Evolutionary conservation across 2,113 vertebrate genomes (phyloP).

Genomic region (Corythornis vintsioides): DNA sequence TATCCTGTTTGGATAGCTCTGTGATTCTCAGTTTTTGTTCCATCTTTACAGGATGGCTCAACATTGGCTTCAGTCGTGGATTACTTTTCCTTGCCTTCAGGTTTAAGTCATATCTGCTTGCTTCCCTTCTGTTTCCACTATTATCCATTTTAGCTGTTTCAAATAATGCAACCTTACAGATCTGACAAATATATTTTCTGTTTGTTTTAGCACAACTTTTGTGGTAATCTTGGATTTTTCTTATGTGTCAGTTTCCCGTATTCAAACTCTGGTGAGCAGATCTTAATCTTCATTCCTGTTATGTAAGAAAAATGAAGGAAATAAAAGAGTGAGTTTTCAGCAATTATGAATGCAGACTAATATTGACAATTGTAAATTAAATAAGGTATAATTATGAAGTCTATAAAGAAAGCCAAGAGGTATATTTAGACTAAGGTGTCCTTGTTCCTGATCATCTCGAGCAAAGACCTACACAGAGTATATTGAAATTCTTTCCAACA

Average conservation of each 20-base stretch:
- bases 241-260: neutral
- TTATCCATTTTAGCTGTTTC: neutral
- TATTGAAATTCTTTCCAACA: neutral
- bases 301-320: neutral
- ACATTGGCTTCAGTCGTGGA: neutral
- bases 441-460: neutral
- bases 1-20: neutral
- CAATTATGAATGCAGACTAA: neutral
- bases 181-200: neutral
- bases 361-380: neutral
- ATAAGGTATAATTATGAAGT: neutral
- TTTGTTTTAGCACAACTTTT: neutral
- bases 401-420: neutral
- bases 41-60: neutral
- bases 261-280: neutral
- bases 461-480: neutral
- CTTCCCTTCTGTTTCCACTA: neutral
- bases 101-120: neutral
- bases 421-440: neutral
- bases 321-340: neutral
- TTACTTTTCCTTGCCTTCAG: neutral
- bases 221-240: neutral
- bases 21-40: neutral
- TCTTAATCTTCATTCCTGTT: neutral
- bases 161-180: neutral